Conservation (phyloP, 2,888 invertebrate species). For the Zelleria hepariella region DNA sequence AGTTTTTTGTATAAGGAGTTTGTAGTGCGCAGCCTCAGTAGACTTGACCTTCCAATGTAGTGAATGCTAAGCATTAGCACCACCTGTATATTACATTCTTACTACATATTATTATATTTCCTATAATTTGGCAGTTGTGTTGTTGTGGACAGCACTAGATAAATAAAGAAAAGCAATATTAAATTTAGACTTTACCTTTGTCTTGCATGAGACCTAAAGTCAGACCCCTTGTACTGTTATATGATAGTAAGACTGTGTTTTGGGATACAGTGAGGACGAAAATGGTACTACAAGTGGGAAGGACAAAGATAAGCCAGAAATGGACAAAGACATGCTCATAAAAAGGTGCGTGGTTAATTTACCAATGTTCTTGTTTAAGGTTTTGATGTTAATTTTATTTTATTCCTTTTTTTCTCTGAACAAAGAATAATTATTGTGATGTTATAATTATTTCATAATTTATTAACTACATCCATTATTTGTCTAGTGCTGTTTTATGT, state of each 20-base stretch:
- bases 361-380: slow-evolving; percentile 10
- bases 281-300: slow-evolving; percentile 16
- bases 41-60: too few relatives aligned
- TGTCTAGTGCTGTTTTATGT: slow-evolving; percentile 20
- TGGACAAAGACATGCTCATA: slow-evolving; percentile 19
- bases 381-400: neutral
- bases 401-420: neutral
- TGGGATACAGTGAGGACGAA: slow-evolving; percentile 24
- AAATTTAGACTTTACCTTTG: neutral
- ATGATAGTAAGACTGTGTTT: slow-evolving; percentile 14
- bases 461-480: slow-evolving; percentile 16
- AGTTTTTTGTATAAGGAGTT: too few relatives aligned
- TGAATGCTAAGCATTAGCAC: too few relatives aligned
- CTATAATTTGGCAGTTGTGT: neutral
- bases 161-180: slow-evolving; percentile 13
- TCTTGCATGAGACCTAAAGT: neutral
- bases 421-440: neutral
- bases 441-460: neutral
- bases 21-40: too few relatives aligned
- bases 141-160: slow-evolving; percentile 16
- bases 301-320: slow-evolving; percentile 21
- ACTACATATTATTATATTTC: neutral
- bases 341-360: slow-evolving; percentile 20
- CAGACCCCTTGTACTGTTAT: neutral
- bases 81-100: too few relatives aligned